Base-by-base conservation (phyloP, 2,797 vertebrate genomes). In the Sandelia bainsii region DNA sequence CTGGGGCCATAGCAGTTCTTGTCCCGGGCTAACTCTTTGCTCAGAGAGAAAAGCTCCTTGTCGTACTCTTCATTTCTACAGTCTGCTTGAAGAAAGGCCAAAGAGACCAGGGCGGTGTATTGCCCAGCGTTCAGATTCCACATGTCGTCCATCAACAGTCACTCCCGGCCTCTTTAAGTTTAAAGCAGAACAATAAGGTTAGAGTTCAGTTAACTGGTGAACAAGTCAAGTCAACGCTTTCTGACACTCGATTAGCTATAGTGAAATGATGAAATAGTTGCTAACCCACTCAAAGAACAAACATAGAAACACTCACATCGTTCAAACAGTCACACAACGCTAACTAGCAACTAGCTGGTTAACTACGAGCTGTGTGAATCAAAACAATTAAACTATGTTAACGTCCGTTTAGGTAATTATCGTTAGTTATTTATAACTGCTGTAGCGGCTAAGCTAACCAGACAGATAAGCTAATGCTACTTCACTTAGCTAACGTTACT, bases 1-100 rank as follows among this genome's bases (percentile, higher is more conserved):
- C 19, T 0, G 4, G 19, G 8, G 0, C 51, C 32, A 4, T 78
- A 79, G n/a, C 3, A 45, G 29, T 75, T 87, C 34, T 82, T 54
- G 70, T 79, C 78, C 39, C n/a, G 27, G 5, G 3, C 2, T 0
- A 88, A 0, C 0, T 85, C 71, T 1, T 50, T 29, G 0, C 45
- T 16, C 63, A 94, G 49, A 0, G 61, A 62, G 0, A 19, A 5
- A 0, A 94, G 69, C 44, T 91, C 91, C 0, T 40, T 2, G 5
- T 3, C 0, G 46, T 87, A 82, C 1, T 75, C 59, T 0, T 16
- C 1, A 19, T 65, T 67, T 1, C 3, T 16, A 5, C 71, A 70
- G 54, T 85, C 84, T 1, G 83, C 57, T 5, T 94, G 75, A 23
- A 93, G 84, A 66, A 95, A 95, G 11, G 84, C 13, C 8, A 93